Percentiles rank a stretch among this genome's conserved stretches.
These are phyloP conservation scores for Notodonta ziczac DNA, from an alignment of 2,888 invertebrate genomes.

Conservation along the genomic window DNA sequence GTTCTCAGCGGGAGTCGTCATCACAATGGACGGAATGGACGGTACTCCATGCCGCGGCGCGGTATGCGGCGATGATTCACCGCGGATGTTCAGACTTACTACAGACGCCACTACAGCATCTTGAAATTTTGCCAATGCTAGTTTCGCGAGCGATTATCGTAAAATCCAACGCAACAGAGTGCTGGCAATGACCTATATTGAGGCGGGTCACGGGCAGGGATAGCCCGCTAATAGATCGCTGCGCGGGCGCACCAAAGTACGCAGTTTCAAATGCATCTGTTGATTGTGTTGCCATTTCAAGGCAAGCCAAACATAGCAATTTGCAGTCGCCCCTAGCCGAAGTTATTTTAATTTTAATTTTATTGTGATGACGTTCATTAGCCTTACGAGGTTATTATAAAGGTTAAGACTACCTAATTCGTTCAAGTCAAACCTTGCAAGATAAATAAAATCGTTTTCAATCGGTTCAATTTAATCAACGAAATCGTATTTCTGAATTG, in stretches of 20 bases:
- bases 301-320: not conserved
- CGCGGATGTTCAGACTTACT: conserved; percentile 64
- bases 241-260: conserved; percentile 22
- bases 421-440: not conserved
- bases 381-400: not conserved
- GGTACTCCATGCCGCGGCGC: conserved; percentile 43
- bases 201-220: conserved; percentile 70
- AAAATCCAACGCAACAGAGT: conserved; percentile 67
- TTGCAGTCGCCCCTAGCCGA: not conserved
- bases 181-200: conserved; percentile 79
- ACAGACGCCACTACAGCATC: conserved; percentile 73
- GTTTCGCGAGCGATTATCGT: conserved; percentile 78
- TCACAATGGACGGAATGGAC: conserved; percentile 43
- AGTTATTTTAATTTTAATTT: not conserved
- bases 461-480: too few species aligned
- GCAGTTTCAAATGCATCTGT: not conserved
- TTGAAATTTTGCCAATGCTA: conserved; percentile 82
- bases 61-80: conserved; percentile 60
- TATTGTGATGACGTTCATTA: not conserved
- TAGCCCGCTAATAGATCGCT: conserved; percentile 51
- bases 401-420: not conserved
- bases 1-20: conserved; percentile 60
- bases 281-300: not conserved
- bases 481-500: too few species aligned
- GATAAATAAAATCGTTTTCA: not conserved